Evolutionary conservation across 2,888 invertebrate species (phyloP).

Genomic region (Atherix ibis): DNA sequence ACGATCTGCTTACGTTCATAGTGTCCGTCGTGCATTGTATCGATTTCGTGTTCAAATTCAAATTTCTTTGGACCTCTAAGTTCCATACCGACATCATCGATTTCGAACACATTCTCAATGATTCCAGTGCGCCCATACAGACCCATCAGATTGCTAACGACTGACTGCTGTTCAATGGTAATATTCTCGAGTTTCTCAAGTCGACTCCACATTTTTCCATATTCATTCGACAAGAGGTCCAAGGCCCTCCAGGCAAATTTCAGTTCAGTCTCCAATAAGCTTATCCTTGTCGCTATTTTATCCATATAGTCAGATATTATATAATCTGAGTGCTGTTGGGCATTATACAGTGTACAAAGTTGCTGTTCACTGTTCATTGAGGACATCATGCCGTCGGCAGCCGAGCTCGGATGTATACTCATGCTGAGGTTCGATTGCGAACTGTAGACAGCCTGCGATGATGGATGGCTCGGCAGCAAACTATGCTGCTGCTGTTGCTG

Average conservation of each 20-base stretch:
- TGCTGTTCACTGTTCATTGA: constrained; percentile 26
- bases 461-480: background rate
- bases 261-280: constrained; percentile 76
- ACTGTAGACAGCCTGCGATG: background rate
- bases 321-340: constrained; percentile 48
- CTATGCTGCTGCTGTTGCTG: constrained; percentile 4
- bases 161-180: constrained; percentile 77
- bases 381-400: constrained; percentile 15
- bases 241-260: constrained; percentile 87
- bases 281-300: constrained; percentile 69
- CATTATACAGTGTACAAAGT: constrained; percentile 23
- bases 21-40: constrained; percentile 15
- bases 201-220: constrained; percentile 86
- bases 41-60: constrained; percentile 4
- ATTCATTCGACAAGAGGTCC: constrained; percentile 79
- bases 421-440: background rate
- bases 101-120: constrained; percentile 1
- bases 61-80: constrained; percentile 1
- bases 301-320: constrained; percentile 86
- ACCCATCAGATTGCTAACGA: constrained; percentile 65
- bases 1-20: constrained; percentile 29
- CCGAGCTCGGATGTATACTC: background rate
- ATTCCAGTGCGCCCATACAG: constrained; percentile 19
- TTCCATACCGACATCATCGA: background rate
- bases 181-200: constrained; percentile 76